Percentiles rank a stretch among this genome's conserved stretches.
These are phyloP conservation scores for Turritopsis rubra DNA, from an alignment of 30 jellyfish, hydroid and myxozoan genomes.

Conservation along the genomic window DNA sequence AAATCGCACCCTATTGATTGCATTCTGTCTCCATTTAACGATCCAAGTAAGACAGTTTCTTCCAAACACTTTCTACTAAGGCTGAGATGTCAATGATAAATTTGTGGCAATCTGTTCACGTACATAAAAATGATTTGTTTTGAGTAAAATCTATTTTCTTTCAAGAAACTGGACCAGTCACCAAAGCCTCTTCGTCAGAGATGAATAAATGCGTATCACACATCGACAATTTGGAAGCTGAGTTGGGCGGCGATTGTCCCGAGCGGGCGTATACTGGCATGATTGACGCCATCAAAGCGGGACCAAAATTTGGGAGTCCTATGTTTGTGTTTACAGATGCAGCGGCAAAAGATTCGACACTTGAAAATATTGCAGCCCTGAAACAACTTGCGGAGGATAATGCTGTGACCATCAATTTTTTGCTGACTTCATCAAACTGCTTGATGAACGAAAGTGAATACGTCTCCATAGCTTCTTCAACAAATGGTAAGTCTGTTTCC, in stretches of 20 bases:
- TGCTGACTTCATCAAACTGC: conserved; percentile 54
- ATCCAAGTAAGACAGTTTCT: conserved; percentile 71
- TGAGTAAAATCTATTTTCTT: background rate
- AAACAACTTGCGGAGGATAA: conserved; percentile 59
- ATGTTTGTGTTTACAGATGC: conserved; percentile 95
- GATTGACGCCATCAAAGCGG: conserved; percentile 78
- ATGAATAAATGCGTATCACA: conserved; percentile 51
- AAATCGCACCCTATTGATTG: conserved; percentile 46
- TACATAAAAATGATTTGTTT: background rate
- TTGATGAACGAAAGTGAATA: conserved; percentile 50
- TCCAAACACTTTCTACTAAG: background rate
- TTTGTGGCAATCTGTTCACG: background rate
- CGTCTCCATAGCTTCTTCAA: conserved; percentile 65
- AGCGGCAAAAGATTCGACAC: conserved; percentile 67
- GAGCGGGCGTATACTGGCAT: conserved; percentile 81
- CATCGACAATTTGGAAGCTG: conserved; percentile 47
- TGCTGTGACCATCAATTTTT: conserved; percentile 74
- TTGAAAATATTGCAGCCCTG: conserved; percentile 52
- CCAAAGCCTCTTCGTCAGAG: conserved; percentile 44
- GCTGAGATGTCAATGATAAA: background rate
- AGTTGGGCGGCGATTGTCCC: conserved; percentile 90
- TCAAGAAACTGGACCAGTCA: conserved; percentile 40
- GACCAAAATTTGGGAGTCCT: conserved; percentile 78
- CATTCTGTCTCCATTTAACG: conserved; percentile 79
- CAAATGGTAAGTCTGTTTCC: conserved; percentile 12